These are phyloP conservation scores for Cyclina sinensis DNA, from an alignment of 1,140 invertebrate genomes.

Conservation along the genomic window DNA sequence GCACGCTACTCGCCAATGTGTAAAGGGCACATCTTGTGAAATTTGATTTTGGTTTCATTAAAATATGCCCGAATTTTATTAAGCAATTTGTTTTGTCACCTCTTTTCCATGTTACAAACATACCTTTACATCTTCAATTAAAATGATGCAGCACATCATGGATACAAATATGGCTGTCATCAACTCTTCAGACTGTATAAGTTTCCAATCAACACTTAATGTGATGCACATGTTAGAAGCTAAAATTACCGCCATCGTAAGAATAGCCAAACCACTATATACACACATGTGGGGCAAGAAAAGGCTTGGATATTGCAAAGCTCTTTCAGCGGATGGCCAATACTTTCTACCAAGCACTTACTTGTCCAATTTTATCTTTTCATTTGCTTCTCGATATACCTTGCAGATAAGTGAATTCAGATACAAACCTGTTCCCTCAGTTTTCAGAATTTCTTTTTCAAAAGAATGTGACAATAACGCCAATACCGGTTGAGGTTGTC, in stretches of 20 bases:
- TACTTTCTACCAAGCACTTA: constrained; percentile 1
- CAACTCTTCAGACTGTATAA: constrained; percentile 76
- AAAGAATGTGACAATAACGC: constrained; percentile 57
- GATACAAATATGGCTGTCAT: constrained; percentile 75
- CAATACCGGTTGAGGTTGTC: constrained; percentile 60
- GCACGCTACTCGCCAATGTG: too few species aligned
- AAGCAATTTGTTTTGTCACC: too few species aligned
- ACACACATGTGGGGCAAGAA: constrained; percentile 75
- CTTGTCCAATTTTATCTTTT: constrained; percentile 51
- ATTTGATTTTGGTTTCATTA: too few species aligned
- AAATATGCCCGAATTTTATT: too few species aligned
- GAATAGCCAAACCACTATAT: constrained; percentile 77
- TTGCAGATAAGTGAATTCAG: background rate
- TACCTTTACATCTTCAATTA: constrained; percentile 81
- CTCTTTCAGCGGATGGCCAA: constrained; percentile 11
- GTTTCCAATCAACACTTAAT: constrained; percentile 78
- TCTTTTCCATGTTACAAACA: too few species aligned
- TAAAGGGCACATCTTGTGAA: too few species aligned
- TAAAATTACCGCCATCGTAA: constrained; percentile 53
- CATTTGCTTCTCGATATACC: constrained; percentile 35
- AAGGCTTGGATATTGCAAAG: constrained; percentile 44
- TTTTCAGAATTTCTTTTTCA: constrained; percentile 58
- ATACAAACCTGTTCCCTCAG: background rate
- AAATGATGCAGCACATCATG: constrained; percentile 73
- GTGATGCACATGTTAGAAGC: constrained; percentile 73